Base-by-base conservation (phyloP, 2,888 invertebrate genomes). In the Scaptodrosophila latifasciaeformis region DNA sequence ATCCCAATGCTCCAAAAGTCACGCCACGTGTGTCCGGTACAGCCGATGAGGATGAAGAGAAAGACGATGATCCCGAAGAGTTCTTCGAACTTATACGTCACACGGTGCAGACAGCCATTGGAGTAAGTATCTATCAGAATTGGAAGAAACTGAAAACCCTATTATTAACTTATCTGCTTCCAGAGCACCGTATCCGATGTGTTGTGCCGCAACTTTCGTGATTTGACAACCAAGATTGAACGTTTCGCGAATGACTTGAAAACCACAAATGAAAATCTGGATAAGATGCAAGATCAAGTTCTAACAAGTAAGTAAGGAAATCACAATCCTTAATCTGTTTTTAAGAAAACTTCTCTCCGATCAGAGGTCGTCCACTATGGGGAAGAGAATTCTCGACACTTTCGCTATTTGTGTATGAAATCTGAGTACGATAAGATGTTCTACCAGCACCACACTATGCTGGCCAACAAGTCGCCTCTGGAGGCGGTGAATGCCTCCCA, bases 341-440 rank as follows among this genome's bases (percentile, higher is more conserved):
- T n/a, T n/a, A n/a, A n/a, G n/a, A n/a, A n/a, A n/a, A n/a, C n/a
- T n/a, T n/a, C n/a, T n/a, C n/a, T n/a, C n/a, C n/a, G n/a, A n/a
- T 1, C 67, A 85, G 85, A 82, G 70, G 67, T 86, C 0, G 61
- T 65, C 2, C 83, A 84, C 21, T 86, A 84, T 39, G 85, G 86
- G 5, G 86, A 86, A 53, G 86, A 86, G 60, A 84, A 84, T 18
- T 82, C 82, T 0, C 78, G 84, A 1, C 85, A 86, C 21, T 85
- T 86, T 54, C 82, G 84, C 2, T 85, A 85, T 47, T 70, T 86
- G 5, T 86, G 86, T 69, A 86, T 86, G 86, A 86, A 86, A 49
- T 83, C 86, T 0, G 85, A 86, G 57, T 86, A 86, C 49, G 85
- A 86, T 30, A 85, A 86, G 50, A 85, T 85, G 86, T 85, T 84